A percentile compares a stretch with the other conserved stretches of the same genome.
phyloP scores from a whole-genome alignment of 1,140 invertebrate species.

The Pseudomyrmex concolor region DNA sequence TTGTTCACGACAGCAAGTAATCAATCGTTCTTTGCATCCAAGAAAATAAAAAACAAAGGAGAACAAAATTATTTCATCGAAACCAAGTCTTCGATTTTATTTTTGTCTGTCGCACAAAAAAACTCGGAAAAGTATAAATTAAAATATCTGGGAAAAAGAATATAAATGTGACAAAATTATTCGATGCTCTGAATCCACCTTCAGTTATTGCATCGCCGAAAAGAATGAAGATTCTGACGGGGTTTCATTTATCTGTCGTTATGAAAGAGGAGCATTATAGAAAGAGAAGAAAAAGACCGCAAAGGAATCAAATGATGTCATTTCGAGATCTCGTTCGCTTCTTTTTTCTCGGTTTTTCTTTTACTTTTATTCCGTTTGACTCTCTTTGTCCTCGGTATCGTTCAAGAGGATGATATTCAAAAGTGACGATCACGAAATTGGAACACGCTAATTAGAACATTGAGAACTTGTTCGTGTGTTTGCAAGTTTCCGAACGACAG shows the following conservation, averaged over 20 bases:
- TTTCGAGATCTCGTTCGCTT: constrained; percentile 2
- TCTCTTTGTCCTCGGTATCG: constrained; percentile 21
- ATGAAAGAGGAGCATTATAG: constrained; percentile 4
- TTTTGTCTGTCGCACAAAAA: not conserved
- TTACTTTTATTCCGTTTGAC: constrained; percentile 13
- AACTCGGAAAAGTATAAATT: not conserved
- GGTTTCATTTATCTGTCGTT: constrained; percentile 64
- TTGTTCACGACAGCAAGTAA: too few relatives aligned
- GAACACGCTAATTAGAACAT: not conserved
- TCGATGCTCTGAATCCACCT: not conserved
- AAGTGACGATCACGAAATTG: not conserved
- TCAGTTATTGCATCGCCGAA: constrained; percentile 1
- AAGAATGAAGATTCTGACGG: constrained; percentile 44
- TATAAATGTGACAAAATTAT: not conserved
- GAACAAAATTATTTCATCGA: not conserved
- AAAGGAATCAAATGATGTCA: constrained; percentile 63
- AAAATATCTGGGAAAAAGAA: not conserved
- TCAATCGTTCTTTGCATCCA: too few relatives aligned
- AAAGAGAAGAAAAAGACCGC: not conserved
- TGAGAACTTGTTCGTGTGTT: too few relatives aligned
- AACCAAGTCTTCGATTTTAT: too few relatives aligned
- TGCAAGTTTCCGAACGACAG: too few relatives aligned
- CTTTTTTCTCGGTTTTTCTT: constrained; percentile 18
- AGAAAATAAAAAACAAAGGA: not conserved
- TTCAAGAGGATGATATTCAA: not conserved